phyloP scores from a whole-genome alignment of 2,797 vertebrate genomes.

The Gephyroberyx darwinii region DNA sequence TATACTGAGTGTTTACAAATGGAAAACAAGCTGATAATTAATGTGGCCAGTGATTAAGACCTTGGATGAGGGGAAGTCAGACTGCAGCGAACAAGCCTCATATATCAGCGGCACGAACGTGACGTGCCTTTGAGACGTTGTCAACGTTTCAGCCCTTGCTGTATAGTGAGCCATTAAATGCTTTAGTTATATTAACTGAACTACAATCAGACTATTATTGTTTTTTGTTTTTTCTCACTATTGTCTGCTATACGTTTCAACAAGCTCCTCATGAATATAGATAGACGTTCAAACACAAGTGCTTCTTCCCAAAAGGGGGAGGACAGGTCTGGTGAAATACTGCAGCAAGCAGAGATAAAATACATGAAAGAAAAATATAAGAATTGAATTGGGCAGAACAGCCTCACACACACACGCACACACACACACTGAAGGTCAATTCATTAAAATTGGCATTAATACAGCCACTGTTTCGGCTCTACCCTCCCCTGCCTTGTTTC shows the following conservation, averaged over 20 bases:
- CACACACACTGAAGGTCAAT: constrained; percentile 11
- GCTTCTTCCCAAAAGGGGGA: too few species aligned
- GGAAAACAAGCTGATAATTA: constrained; percentile 77
- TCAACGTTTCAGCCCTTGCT: neutral
- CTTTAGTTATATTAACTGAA: neutral
- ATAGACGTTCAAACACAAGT: too few species aligned
- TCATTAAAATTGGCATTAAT: constrained; percentile 2
- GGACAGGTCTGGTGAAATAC: too few species aligned
- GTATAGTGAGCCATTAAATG: neutral
- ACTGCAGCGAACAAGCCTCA: constrained; percentile 3
- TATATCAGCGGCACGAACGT: constrained; percentile 17
- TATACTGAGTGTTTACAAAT: constrained; percentile 79
- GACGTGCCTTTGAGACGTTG: neutral
- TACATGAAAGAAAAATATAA: too few species aligned
- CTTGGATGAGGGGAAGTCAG: constrained; percentile 33
- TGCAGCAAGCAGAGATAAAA: too few species aligned
- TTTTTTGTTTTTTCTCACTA: neutral
- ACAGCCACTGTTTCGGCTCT: constrained; percentile 5
- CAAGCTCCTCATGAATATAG: too few species aligned
- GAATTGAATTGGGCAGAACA: neutral
- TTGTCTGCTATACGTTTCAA: neutral
- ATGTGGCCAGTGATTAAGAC: constrained; percentile 75
- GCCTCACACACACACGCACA: constrained; percentile 1
- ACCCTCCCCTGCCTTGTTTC: constrained; percentile 2
- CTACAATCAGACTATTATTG: neutral